Percentiles rank a stretch among this genome's conserved stretches.
These are phyloP conservation scores for Poecilia velifera DNA, from an alignment of 2,797 vertebrate genomes.

Conservation along the genomic window DNA sequence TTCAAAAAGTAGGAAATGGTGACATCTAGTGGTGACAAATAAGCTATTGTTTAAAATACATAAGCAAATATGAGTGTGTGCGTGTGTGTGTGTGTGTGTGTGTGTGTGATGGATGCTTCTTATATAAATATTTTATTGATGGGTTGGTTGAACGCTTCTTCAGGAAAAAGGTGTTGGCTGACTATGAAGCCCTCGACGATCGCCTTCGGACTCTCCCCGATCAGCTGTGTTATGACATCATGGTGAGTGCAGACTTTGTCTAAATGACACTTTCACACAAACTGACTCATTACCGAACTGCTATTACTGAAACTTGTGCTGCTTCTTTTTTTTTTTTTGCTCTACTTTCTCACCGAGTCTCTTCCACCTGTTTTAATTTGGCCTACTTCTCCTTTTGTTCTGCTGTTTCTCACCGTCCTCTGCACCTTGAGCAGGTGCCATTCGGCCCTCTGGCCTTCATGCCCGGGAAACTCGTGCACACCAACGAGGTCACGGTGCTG, in stretches of 20 bases:
- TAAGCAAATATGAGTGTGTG: neutral
- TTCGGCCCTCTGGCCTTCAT: slow-evolving; percentile 95
- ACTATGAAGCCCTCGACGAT: slow-evolving; percentile 90
- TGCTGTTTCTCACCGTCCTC: neutral
- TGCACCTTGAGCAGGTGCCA: slow-evolving; percentile 85
- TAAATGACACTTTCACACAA: neutral
- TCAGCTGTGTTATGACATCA: slow-evolving; percentile 91
- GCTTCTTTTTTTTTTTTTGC: neutral
- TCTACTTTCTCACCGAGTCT: slow-evolving; percentile 16
- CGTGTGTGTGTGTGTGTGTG: neutral
- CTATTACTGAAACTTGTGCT: neutral
- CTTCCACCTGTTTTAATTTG: neutral
- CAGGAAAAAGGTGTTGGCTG: slow-evolving; percentile 91
- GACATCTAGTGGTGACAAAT: neutral
- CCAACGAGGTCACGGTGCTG: slow-evolving; percentile 93
- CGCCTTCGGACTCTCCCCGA: slow-evolving; percentile 90
- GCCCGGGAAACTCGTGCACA: slow-evolving; percentile 92
- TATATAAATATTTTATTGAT: neutral
- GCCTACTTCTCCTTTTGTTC: neutral
- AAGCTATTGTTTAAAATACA: neutral
- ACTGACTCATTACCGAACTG: rapidly evolving
- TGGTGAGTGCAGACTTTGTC: slow-evolving; percentile 81
- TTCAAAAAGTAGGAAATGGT: neutral
- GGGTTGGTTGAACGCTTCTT: slow-evolving; percentile 7
- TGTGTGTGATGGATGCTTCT: neutral